A percentile compares a stretch with the other conserved stretches of the same genome.
phyloP scores from a whole-genome alignment of 1,140 invertebrate genomes.

The Leptinotarsa lineolata region DNA sequence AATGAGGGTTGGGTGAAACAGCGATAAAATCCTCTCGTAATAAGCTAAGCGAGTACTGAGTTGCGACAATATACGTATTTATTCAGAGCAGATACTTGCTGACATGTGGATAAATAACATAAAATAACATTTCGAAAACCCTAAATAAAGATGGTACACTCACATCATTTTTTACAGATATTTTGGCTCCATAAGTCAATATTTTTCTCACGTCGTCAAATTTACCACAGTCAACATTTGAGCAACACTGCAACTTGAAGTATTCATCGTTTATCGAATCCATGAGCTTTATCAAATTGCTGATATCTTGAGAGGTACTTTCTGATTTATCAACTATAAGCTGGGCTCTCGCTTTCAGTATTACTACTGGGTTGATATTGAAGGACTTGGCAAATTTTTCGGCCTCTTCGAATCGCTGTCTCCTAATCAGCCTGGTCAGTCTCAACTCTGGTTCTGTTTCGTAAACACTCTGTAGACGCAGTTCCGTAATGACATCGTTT shows the following conservation, averaged over 20 bases:
- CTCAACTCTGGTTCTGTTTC: constrained; percentile 42
- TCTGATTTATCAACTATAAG: constrained; percentile 39
- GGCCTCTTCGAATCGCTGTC: constrained; percentile 44
- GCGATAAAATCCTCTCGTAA: too few species aligned
- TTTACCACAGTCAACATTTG: constrained; percentile 36
- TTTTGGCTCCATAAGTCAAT: constrained; percentile 39
- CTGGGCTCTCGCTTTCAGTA: constrained; percentile 43
- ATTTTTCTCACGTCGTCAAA: constrained; percentile 40
- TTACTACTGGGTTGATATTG: constrained; percentile 30
- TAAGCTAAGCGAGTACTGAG: too few species aligned
- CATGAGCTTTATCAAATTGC: constrained; percentile 41
- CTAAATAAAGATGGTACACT: neutral
- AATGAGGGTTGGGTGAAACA: too few species aligned
- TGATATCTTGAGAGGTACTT: constrained; percentile 39
- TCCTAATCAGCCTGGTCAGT: constrained; percentile 37
- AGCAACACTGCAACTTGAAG: constrained; percentile 42
- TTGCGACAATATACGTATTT: too few species aligned
- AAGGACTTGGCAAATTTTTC: constrained; percentile 44
- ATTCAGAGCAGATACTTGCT: too few species aligned
- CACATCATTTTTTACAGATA: constrained; percentile 24
- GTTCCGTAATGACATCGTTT: constrained; percentile 30
- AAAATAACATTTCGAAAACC: too few species aligned
- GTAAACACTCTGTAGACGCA: constrained; percentile 39
- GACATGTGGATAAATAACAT: too few species aligned
- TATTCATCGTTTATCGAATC: constrained; percentile 35